phyloP scores from a whole-genome alignment of 2,113 vertebrate species.

The Phalacrocorax brasilianus region DNA sequence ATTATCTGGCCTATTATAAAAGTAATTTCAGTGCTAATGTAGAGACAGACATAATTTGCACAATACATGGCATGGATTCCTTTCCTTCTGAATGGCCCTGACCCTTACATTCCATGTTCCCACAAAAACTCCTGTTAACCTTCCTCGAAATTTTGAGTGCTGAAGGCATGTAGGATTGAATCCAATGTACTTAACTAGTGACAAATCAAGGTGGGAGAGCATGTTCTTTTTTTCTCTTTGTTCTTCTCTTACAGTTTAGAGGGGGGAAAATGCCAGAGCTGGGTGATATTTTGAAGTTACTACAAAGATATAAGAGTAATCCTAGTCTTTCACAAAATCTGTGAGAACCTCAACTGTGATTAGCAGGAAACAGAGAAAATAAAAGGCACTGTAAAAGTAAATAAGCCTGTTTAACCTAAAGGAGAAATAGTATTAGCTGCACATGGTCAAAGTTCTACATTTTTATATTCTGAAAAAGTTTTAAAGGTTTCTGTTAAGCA shows the following conservation, averaged over 20 bases:
- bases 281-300: background rate
- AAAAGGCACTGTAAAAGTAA: background rate
- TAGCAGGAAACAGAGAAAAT: background rate
- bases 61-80: constrained; percentile 2
- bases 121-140: constrained; percentile 25
- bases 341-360: background rate
- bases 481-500: background rate
- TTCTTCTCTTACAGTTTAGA: background rate
- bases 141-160: constrained; percentile 33
- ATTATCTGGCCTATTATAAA: background rate
- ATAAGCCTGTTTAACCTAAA: background rate
- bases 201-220: background rate
- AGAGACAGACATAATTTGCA: background rate
- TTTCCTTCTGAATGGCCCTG: constrained; percentile 35
- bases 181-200: background rate
- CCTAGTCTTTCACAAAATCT: background rate
- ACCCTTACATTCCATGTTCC: constrained; percentile 35
- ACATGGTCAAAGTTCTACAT: background rate
- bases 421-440: background rate
- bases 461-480: background rate
- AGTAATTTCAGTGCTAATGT: background rate
- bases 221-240: background rate
- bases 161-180: constrained; percentile 12
- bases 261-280: background rate
- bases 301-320: background rate